phyloP scores from a whole-genome alignment of 2,113 vertebrate species.

The Plecturocebus donacophilus region DNA sequence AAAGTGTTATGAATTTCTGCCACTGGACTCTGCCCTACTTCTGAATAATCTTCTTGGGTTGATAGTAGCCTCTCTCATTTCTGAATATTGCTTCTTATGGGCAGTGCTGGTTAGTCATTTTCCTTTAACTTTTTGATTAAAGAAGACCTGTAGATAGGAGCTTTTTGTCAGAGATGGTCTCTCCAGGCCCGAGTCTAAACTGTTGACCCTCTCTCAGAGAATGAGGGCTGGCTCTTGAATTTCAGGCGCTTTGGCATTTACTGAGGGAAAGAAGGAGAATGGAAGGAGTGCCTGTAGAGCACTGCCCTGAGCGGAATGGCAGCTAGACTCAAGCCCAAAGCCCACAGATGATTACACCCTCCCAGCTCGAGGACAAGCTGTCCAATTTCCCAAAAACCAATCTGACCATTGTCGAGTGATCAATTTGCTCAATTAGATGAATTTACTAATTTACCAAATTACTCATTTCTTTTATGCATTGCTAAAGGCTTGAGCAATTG shows the following conservation, averaged over 20 bases:
- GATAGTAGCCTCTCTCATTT: background rate
- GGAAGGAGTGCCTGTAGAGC: background rate
- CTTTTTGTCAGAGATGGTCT: background rate
- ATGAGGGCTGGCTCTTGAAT: background rate
- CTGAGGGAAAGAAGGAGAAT: background rate
- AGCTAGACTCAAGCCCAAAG: background rate
- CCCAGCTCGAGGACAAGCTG: background rate
- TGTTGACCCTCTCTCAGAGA: background rate
- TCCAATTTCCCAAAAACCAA: slow-evolving; percentile 38
- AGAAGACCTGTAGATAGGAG: background rate
- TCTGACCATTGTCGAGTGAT: slow-evolving; percentile 40
- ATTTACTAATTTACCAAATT: slow-evolving; percentile 52
- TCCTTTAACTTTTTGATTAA: background rate
- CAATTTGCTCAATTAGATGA: slow-evolving; percentile 41
- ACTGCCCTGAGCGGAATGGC: background rate
- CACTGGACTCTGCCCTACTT: background rate
- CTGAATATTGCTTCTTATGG: background rate
- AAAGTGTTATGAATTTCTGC: background rate
- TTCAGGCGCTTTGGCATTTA: background rate
- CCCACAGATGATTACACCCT: slow-evolving; percentile 25
- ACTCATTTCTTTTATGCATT: slow-evolving; percentile 47
- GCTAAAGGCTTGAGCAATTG: slow-evolving; percentile 49
- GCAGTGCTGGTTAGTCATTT: background rate
- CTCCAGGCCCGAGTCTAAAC: background rate
- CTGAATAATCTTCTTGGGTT: background rate